These are phyloP conservation scores for Allygus modestus DNA, from an alignment of 2,888 invertebrate genomes.

Conservation along the genomic window DNA sequence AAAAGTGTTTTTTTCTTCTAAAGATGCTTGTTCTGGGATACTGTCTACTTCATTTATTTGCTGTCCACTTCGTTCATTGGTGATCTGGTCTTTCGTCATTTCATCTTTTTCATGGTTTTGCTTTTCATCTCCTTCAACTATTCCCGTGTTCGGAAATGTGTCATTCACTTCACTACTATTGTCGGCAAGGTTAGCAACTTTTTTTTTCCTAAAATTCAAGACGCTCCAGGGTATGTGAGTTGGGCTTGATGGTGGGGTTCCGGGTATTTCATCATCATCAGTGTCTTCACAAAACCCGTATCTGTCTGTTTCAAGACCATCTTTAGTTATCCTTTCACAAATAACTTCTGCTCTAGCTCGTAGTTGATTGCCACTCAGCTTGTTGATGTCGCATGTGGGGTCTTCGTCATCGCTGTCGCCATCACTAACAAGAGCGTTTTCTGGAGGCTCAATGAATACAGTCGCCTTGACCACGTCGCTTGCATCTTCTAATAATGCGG, in stretches of 20 bases:
- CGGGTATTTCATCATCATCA: constrained; percentile 9
- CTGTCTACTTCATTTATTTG: constrained; percentile 42
- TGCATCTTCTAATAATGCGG: constrained; percentile 23
- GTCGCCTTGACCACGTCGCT: constrained; percentile 4
- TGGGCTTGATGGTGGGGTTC: no score
- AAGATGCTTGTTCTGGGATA: no score
- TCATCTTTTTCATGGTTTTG: constrained; percentile 22
- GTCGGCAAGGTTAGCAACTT: no score
- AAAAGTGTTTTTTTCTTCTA: no score
- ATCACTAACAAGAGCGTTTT: constrained; percentile 47
- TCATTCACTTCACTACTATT: constrained; percentile 32
- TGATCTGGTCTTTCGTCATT: constrained; percentile 27
- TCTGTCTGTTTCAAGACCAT: no score
- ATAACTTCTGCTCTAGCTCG: constrained; percentile 36
- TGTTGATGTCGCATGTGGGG: constrained; percentile 42
- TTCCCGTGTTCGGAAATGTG: neutral
- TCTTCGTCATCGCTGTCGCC: constrained; percentile 36
- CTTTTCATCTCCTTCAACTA: constrained; percentile 10
- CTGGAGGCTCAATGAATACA: constrained; percentile 39
- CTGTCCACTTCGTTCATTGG: constrained; percentile 23
- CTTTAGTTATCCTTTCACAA: constrained; percentile 18
- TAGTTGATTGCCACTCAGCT: constrained; percentile 23
- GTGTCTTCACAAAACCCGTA: no score
- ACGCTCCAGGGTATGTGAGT: no score
- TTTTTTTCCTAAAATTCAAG: no score